Conservation (phyloP, 2,113 vertebrate genomes). For the Rhinopomastus cyanomelas region DNA sequence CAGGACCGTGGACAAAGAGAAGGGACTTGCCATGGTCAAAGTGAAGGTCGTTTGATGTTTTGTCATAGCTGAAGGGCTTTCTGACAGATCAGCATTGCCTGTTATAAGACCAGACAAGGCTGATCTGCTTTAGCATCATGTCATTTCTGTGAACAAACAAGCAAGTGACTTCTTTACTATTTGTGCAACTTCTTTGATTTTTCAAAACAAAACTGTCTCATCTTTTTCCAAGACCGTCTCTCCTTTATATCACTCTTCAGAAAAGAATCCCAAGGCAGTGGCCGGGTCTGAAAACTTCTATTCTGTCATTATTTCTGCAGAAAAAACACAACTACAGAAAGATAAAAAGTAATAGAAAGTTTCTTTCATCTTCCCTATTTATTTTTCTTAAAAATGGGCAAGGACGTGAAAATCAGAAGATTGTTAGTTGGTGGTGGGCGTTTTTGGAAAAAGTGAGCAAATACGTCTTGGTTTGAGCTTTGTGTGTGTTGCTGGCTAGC, state of each 20-base stretch:
- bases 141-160: background rate
- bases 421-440: background rate
- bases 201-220: background rate
- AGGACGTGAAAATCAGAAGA: background rate
- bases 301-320: background rate
- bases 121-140: background rate
- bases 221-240: background rate
- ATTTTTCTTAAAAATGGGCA: conserved; percentile 12
- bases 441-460: conserved; percentile 23
- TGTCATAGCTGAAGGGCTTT: background rate
- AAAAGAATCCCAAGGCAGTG: background rate
- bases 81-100: background rate
- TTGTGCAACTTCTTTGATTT: background rate
- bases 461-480: background rate
- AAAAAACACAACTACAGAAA: background rate
- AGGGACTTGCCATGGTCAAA: background rate
- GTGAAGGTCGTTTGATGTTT: background rate
- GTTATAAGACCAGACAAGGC: background rate
- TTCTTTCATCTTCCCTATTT: background rate
- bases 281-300: background rate
- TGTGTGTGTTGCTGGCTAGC: background rate
- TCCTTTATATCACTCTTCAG: background rate
- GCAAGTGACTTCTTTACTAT: background rate
- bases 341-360: background rate
- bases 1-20: background rate